phyloP scores from a whole-genome alignment of 2,797 vertebrate species.

The Strix occidentalis region DNA sequence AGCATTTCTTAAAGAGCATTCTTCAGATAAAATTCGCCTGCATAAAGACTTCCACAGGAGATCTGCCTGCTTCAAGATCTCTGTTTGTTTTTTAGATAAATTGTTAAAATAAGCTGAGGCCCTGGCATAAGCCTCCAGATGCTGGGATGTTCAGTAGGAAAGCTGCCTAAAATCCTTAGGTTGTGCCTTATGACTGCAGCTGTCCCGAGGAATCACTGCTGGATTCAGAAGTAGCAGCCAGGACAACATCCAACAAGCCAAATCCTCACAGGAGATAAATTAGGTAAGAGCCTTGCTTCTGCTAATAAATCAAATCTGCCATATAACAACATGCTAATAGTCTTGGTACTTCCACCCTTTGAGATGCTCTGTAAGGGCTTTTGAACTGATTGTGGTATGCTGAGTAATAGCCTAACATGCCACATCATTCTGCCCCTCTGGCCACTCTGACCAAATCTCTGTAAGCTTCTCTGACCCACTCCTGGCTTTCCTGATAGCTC shows the following conservation, averaged over 20 bases:
- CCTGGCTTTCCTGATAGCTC: constrained; percentile 11
- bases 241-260: not conserved
- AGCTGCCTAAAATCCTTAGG: not conserved
- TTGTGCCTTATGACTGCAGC: not conserved
- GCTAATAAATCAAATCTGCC: not conserved
- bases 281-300: not conserved
- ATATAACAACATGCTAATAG: not conserved
- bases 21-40: not conserved
- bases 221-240: not conserved
- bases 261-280: not conserved
- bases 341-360: not conserved
- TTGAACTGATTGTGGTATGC: not conserved
- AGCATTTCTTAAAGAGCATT: not conserved
- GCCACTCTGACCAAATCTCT: constrained; percentile 11
- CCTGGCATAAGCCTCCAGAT: not conserved
- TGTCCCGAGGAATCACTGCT: not conserved
- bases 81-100: not conserved
- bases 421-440: not conserved
- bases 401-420: not conserved
- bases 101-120: not conserved
- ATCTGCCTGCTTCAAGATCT: not conserved
- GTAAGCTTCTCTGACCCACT: constrained; percentile 18
- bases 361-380: not conserved
- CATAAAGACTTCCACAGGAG: not conserved
- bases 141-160: not conserved